Conservation (phyloP, 2,113 vertebrate species). For the Taxidea taxus region DNA sequence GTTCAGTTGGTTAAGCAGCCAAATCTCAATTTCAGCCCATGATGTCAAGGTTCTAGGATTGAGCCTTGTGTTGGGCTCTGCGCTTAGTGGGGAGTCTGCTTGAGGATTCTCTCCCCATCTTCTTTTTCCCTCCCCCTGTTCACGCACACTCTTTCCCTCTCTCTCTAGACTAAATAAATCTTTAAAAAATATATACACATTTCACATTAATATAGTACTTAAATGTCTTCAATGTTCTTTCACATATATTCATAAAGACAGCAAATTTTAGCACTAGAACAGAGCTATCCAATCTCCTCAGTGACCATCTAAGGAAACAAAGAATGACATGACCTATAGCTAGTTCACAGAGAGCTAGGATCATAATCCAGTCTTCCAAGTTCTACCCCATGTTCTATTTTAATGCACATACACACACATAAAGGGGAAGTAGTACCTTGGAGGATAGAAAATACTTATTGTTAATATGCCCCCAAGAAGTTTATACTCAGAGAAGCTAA, state of each 20-base stretch:
- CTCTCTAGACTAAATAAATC: not conserved
- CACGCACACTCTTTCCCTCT: not conserved
- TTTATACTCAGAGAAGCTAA: not conserved
- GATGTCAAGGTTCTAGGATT: not conserved
- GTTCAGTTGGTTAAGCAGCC: not conserved
- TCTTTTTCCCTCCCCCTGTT: not conserved
- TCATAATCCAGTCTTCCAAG: not conserved
- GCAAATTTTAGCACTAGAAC: not conserved
- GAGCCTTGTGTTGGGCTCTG: not conserved
- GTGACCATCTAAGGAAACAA: not conserved
- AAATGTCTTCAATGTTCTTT: not conserved
- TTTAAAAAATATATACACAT: not conserved
- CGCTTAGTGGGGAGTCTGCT: not conserved
- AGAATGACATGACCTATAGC: not conserved
- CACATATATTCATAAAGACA: not conserved
- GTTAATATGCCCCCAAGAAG: not conserved
- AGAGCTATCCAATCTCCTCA: not conserved
- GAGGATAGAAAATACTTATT: not conserved
- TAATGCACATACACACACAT: not conserved
- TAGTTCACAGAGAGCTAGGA: not conserved
- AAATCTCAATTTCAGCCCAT: not conserved
- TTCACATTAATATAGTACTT: not conserved
- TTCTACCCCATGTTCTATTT: not conserved
- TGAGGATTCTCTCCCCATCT: not conserved
- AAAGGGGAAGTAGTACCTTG: not conserved